phyloP scores from a whole-genome alignment of 2,113 vertebrate genomes.

The Paralichthys olivaceus region DNA sequence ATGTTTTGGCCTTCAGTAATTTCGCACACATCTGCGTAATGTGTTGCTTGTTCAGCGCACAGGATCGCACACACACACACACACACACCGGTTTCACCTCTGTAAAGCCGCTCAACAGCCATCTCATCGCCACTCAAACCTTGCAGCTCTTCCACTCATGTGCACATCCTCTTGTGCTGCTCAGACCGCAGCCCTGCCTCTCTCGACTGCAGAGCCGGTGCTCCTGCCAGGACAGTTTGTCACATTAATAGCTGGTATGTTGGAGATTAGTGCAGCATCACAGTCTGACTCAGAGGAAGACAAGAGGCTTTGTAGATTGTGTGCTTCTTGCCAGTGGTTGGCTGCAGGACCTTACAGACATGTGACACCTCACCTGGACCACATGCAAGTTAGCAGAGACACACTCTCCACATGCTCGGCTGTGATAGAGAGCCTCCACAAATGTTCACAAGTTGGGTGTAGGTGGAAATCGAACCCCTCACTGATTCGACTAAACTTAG shows the following conservation, averaged over 20 bases:
- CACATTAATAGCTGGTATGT: conserved; percentile 73
- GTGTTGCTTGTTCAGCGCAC: conserved; percentile 22
- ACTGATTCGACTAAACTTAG: not conserved
- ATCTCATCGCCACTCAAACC: conserved; percentile 45
- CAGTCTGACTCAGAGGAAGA: conserved; percentile 47
- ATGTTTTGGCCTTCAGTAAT: conserved; percentile 69
- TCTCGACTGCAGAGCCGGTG: not conserved
- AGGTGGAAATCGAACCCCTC: not conserved
- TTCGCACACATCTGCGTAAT: conserved; percentile 56
- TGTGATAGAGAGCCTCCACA: conserved; percentile 12
- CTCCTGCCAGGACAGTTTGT: conserved; percentile 68
- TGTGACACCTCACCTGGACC: conserved; percentile 34
- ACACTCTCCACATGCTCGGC: conserved; percentile 8
- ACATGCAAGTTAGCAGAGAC: conserved; percentile 8
- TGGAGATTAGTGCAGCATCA: conserved; percentile 74
- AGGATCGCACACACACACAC: not conserved
- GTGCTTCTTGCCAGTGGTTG: not conserved
- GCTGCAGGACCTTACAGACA: conserved; percentile 32
- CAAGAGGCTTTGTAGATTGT: conserved; percentile 55
- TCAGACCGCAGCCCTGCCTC: conserved; percentile 1
- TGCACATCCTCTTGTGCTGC: conserved; percentile 30
- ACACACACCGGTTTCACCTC: conserved; percentile 41
- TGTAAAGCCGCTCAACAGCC: conserved; percentile 45
- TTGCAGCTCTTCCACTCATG: conserved; percentile 35
- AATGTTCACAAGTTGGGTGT: conserved; percentile 4